These are phyloP conservation scores for Eupithecia subumbrata DNA, from an alignment of 2,888 invertebrate genomes.

Conservation along the genomic window DNA sequence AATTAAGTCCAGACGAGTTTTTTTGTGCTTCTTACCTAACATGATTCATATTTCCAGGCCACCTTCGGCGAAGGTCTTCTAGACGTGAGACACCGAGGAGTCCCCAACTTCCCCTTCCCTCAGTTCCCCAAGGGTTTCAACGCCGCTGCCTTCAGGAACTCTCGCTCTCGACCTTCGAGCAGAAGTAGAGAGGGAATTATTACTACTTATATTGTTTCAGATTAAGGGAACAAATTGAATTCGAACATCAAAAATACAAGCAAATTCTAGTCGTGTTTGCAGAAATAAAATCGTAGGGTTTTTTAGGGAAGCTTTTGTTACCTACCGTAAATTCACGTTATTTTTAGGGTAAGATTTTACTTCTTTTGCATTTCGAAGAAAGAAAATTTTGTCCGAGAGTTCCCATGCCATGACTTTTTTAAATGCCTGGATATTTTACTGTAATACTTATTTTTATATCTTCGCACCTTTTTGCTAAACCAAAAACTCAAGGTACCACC, in stretches of 20 bases:
- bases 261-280: constrained; percentile 10
- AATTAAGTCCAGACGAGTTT: background rate
- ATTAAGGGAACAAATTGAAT: constrained; percentile 47
- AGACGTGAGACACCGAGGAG: constrained; percentile 71
- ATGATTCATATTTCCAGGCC: constrained; percentile 56
- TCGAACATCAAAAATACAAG: background rate
- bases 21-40: background rate
- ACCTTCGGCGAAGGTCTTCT: constrained; percentile 70
- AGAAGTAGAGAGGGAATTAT: constrained; percentile 63
- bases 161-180: constrained; percentile 48
- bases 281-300: background rate
- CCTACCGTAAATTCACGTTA: background rate
- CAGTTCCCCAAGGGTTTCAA: constrained; percentile 63
- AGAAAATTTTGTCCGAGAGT: background rate
- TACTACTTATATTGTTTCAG: constrained; percentile 66
- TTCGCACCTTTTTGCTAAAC: background rate
- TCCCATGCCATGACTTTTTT: background rate
- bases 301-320: background rate
- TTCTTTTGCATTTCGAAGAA: background rate
- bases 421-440: background rate
- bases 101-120: constrained; percentile 72
- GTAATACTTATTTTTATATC: background rate
- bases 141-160: constrained; percentile 65
- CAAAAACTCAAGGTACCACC: background rate
- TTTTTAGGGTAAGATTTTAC: background rate